Evolutionary conservation across 2,888 invertebrate genomes (phyloP), one percentile per base, ranked within the genome.

Genomic region (Sturmia bella): DNA sequence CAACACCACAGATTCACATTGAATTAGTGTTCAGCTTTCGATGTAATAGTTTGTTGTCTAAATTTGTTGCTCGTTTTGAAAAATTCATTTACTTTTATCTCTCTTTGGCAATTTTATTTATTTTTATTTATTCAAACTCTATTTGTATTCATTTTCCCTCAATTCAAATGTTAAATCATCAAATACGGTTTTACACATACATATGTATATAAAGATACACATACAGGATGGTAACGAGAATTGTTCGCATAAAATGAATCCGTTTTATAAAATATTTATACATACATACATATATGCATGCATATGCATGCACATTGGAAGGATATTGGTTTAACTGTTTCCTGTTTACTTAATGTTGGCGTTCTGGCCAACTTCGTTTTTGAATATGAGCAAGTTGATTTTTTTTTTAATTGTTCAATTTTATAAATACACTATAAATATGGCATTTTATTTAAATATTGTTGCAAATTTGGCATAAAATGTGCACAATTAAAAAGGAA

Each of bases 91-190:
- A 70, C 48, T 72, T 52, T 27, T 27, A 27, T 27, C 1, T 45
- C 5, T 48, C 19, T 1, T 17, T 17, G 13, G 5, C 32, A 32
- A 7, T 56, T 56, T 37, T 21, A 12, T n/a, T 50, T 17, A 27
- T 54, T 48, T 56, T 41, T 41, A 19, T 59, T 56, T 66, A n/a
- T n/a, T n/a, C n/a, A n/a, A n/a, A n/a, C n/a, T n/a, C n/a, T n/a
- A n/a, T n/a, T n/a, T n/a, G n/a, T n/a, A n/a, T n/a, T n/a, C n/a
- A n/a, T n/a, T n/a, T n/a, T n/a, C 48, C 70, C 69, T 63, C 77
- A 77, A 56, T 54, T 64, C 21, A 70, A 77, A 70, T 63, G 63
- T 70, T 50, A 77, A 77, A 77, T 70, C 56, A 70, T 70, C 48
- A 77, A 56, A 77, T 56, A 39, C 32, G 61, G 50, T 64, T 68